Base-by-base conservation (phyloP, 2,888 invertebrate species). In the Acrobasis repandana region DNA sequence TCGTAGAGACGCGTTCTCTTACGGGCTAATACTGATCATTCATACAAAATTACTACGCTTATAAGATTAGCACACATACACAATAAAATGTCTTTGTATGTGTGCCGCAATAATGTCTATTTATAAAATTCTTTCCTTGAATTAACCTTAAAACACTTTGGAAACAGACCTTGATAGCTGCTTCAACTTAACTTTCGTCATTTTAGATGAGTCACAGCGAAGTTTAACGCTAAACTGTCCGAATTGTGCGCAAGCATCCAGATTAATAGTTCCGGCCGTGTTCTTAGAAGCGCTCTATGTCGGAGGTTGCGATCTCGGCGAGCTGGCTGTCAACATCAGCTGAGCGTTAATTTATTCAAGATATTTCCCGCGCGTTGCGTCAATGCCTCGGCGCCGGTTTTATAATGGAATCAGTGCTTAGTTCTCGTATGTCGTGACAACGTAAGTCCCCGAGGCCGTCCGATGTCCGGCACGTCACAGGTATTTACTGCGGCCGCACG, bases 101-200 rank as follows among this genome's bases (percentile, higher is more conserved):
- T 73, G 72, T 71, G 69, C 69, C 72, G 67, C 71, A 70, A 71
- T 72, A 61, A 70, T 70, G 72, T 72, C 74, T 73, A 77, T 76
- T 76, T 74, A 73, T 78, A 76, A 78, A 76, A 71, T 77, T 78
- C 79, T 83, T 86, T 85, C 82, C 86, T 83, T 71, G 77, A 76
- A 69, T 71, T 65, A 67, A 71, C 62, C 67, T 74, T 68, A 72
- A 75, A 71, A 74, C 71, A 74, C 73, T 76, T 75, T 69, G 74
- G 74, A 69, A 77, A 68, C 72, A 69, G 75, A 70, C 81, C 82
- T 85, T 79, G 83, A 73, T 63, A 70, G 78, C 76, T 80, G 74
- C 74, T 92, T 92, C 86, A 91, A 86, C 83, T 90, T 92, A 75
- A 91, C 91, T 91, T 90, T 92, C 88, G 92, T 86, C 92, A 91